A percentile compares a stretch with the other conserved stretches of the same genome.
phyloP scores from a whole-genome alignment of 1,140 invertebrate genomes.

The Atopsyche davidsoni region DNA sequence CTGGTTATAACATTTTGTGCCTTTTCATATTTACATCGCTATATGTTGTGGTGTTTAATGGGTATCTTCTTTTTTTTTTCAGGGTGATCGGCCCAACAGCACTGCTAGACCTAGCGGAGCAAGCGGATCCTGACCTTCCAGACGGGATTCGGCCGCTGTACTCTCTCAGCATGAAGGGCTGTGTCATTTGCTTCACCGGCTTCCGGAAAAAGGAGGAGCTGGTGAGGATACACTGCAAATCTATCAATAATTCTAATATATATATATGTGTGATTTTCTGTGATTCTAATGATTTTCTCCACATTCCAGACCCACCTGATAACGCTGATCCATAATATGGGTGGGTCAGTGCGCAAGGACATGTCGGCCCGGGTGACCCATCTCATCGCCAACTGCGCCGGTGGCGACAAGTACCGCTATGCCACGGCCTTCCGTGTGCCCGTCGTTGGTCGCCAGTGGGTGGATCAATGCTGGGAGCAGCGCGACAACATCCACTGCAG shows the following conservation, averaged over 20 bases:
- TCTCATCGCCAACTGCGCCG: slow-evolving; percentile 79
- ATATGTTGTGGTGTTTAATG: not conserved
- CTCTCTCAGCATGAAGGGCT: slow-evolving; percentile 77
- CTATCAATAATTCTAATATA: no score
- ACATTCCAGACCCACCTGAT: slow-evolving; percentile 69
- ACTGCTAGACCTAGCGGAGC: slow-evolving; percentile 65
- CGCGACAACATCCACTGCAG: slow-evolving; percentile 61
- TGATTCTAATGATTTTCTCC: slow-evolving; percentile 24
- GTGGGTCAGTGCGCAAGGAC: slow-evolving; percentile 86
- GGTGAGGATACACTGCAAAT: slow-evolving; percentile 49
- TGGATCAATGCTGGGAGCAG: slow-evolving; percentile 76
- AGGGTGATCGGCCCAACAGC: slow-evolving; percentile 72
- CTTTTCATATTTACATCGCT: not conserved
- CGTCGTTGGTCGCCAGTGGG: slow-evolving; percentile 83
- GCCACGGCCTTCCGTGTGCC: slow-evolving; percentile 84
- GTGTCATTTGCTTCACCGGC: slow-evolving; percentile 84
- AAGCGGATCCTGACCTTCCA: slow-evolving; percentile 57
- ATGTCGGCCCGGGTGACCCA: slow-evolving; percentile 84
- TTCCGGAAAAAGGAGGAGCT: slow-evolving; percentile 82
- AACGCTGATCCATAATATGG: slow-evolving; percentile 87
- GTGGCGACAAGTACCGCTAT: slow-evolving; percentile 80
- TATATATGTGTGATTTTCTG: not conserved
- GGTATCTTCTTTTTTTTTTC: slow-evolving; percentile 26
- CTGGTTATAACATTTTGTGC: not conserved
- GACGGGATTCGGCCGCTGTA: slow-evolving; percentile 75